Conservation (phyloP, 2,888 invertebrate genomes). For the Nymphalis c-album region DNA sequence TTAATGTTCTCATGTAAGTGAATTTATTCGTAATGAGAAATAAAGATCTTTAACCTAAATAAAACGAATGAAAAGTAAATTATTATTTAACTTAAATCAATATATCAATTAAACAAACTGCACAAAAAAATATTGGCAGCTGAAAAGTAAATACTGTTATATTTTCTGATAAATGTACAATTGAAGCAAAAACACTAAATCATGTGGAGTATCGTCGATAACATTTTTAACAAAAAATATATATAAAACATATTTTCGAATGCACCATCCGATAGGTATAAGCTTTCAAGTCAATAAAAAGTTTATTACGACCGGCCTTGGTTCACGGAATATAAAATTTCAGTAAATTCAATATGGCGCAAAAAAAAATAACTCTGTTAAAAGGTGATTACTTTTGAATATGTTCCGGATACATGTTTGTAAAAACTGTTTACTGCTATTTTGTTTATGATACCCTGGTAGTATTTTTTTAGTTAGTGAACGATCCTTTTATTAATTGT, state of each 20-base stretch:
- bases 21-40: no score
- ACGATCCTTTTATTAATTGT: no score
- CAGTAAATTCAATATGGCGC: slow-evolving; percentile 27
- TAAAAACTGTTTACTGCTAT: not conserved
- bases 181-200: slow-evolving; percentile 32
- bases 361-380: slow-evolving; percentile 4
- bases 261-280: slow-evolving; percentile 21
- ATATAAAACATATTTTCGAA: slow-evolving; percentile 18
- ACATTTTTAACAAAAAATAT: slow-evolving; percentile 24
- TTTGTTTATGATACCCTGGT: no score
- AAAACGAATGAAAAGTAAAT: not conserved
- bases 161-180: slow-evolving; percentile 29
- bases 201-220: slow-evolving; percentile 29
- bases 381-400: slow-evolving; percentile 7
- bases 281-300: slow-evolving; percentile 29
- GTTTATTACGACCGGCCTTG: slow-evolving; percentile 15
- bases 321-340: slow-evolving; percentile 23
- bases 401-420: not conserved
- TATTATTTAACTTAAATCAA: not conserved
- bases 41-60: no score
- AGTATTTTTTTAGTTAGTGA: no score
- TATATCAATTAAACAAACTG: slow-evolving; percentile 5
- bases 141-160: slow-evolving; percentile 20
- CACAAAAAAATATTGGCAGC: slow-evolving; percentile 9
- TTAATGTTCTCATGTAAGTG: no score